A percentile compares a stretch with the other conserved stretches of the same genome.
phyloP scores from a whole-genome alignment of 2,888 invertebrate species.

The Plagiodera versicolora region DNA sequence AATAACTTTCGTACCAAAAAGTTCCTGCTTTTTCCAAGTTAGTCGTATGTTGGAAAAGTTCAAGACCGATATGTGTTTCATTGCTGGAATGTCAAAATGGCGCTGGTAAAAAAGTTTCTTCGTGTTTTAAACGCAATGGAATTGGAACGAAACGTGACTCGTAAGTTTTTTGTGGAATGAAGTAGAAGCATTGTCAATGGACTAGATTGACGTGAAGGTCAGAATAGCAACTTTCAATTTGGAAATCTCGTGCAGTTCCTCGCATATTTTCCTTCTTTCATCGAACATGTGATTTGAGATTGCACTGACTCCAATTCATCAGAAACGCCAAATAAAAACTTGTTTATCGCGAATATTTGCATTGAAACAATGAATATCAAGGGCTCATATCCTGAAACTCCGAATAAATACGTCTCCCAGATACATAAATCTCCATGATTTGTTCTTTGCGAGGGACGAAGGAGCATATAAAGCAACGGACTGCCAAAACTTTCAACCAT shows the following conservation, averaged over 20 bases:
- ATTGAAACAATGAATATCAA: background rate
- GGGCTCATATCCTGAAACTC: background rate
- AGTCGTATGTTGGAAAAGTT: background rate
- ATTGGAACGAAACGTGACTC: too few relatives aligned
- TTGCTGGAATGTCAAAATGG: background rate
- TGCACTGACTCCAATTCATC: background rate
- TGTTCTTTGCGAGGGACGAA: background rate
- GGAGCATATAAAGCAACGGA: background rate
- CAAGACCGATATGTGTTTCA: background rate
- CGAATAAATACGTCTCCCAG: background rate
- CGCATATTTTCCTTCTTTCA: background rate
- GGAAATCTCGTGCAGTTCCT: too few relatives aligned
- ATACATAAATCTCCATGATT: background rate
- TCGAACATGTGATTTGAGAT: background rate
- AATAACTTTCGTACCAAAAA: background rate
- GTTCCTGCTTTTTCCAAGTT: background rate
- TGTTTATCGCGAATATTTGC: background rate
- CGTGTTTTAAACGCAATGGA: too few relatives aligned
- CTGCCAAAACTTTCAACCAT: constrained; percentile 9
- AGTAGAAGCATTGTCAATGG: too few relatives aligned
- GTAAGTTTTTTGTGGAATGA: too few relatives aligned
- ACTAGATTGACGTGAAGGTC: too few relatives aligned
- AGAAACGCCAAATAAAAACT: background rate
- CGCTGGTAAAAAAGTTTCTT: background rate
- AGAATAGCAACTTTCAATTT: too few relatives aligned